Percentiles rank a stretch among this genome's conserved stretches.
Evolutionary conservation across 2,888 invertebrate genomes (phyloP).

Genomic region (Chrysodeixis includens): DNA sequence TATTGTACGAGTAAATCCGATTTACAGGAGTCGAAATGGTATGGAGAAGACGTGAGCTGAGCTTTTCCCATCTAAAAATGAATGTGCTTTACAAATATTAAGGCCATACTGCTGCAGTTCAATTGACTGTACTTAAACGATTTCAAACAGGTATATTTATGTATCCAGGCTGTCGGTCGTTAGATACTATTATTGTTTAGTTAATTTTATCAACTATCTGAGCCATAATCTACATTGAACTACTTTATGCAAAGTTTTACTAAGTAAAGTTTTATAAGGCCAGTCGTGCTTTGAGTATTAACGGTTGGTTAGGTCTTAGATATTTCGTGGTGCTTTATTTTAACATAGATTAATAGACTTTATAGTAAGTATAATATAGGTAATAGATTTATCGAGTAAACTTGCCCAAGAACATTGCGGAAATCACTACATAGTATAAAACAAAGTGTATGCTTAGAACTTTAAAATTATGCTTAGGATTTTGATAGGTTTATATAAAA

Average conservation of each 20-base stretch:
- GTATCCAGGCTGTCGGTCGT: slow-evolving; percentile 14
- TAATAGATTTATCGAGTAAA: too few species aligned
- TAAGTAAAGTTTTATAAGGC: slow-evolving; percentile 39
- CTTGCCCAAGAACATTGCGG: too few species aligned
- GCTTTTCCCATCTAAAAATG: too few species aligned
- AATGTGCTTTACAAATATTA: too few species aligned
- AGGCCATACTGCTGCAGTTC: neutral
- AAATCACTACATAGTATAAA: too few species aligned
- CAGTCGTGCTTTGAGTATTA: slow-evolving; percentile 32
- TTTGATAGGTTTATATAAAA: too few species aligned
- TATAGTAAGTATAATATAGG: too few species aligned
- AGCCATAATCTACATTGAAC: slow-evolving; percentile 19
- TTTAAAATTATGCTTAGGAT: too few species aligned
- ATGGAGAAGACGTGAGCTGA: too few species aligned
- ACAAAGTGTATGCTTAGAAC: too few species aligned
- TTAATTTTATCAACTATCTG: slow-evolving; percentile 26
- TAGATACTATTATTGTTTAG: slow-evolving; percentile 16
- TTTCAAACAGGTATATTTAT: slow-evolving; percentile 11
- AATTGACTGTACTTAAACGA: neutral
- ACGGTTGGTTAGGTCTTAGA: slow-evolving; percentile 20
- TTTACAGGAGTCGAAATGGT: too few species aligned
- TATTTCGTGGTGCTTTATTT: slow-evolving; percentile 22
- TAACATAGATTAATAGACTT: neutral
- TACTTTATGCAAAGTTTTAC: slow-evolving; percentile 3
- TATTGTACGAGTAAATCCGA: too few species aligned